Evolutionary conservation across 2,113 vertebrate genomes (phyloP), one percentile per base, ranked within the genome.

Genomic region (Pao palembangensis): DNA sequence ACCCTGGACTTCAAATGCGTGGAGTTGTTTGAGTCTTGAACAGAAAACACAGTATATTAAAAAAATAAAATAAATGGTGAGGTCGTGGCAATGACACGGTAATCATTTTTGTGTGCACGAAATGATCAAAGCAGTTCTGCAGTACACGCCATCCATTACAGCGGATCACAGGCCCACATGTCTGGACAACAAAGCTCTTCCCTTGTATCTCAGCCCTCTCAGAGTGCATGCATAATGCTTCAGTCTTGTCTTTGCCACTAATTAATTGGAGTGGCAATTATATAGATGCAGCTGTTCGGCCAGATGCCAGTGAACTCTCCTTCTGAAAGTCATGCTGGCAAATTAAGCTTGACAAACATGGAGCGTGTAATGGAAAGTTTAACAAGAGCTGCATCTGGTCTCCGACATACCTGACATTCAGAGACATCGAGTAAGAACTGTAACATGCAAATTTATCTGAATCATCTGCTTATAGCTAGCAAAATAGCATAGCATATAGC

Each of bases 191-290:
- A 59, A 77, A 73, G 67, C 5, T 43, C 52, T 21, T 64, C 46
- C 31, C 53, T 51, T 60, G 65, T 47, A 69, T 79, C 62, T 55
- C 62, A 60, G 51, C 71, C 51, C 28, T 66, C 67, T 82, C 62
- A 80, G 85, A 83, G 61, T 64, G 54, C 65, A 73, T 79, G 76
- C 76, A 73, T 84, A 81, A 87, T 80, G 68, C 73, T 63, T 51
- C 78, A 66, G 67, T 78, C 73, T 78, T 57, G 76, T 70, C 71
- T 79, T 73, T 78, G 79, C 76, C 77, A 58, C 83, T 90, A 79
- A 88, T 88, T 87, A 87, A 87, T 84, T 82, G 77, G 71, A 81
- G 73, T 48, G 70, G 82, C 81, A 89, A 88, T 89, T 88, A 87
- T 78, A 82, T 75, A 65, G 57, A 61, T 79, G 76, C 90, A 90